Evolutionary conservation across 2,113 vertebrate genomes (phyloP).

Genomic region (Siniperca knerii): DNA sequence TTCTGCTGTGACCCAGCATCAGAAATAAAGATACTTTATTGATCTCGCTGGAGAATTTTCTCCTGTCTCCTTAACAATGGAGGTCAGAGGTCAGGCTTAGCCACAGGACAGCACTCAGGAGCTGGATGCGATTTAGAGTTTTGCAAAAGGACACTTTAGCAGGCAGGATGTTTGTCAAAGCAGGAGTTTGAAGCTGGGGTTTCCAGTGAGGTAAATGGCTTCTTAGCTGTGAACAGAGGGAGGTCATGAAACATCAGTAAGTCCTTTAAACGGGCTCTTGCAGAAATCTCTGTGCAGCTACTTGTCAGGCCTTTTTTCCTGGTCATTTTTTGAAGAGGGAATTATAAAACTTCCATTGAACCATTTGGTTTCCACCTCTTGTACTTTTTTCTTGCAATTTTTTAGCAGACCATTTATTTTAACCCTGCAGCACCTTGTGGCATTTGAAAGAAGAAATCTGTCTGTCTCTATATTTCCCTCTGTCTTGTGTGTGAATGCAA

Average conservation of each 20-base stretch:
- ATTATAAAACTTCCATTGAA: slow-evolving; percentile 30
- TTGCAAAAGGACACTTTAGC: slow-evolving; percentile 50
- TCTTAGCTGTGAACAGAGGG: slow-evolving; percentile 1
- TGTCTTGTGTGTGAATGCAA: slow-evolving; percentile 47
- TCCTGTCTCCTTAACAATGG: slow-evolving; percentile 49
- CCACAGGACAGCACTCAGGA: slow-evolving; percentile 19
- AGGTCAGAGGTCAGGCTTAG: slow-evolving; percentile 62
- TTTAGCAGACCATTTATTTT: slow-evolving; percentile 60
- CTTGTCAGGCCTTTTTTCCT: not conserved
- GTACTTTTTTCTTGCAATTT: slow-evolving; percentile 31
- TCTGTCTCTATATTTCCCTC: slow-evolving; percentile 32
- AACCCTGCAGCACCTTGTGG: slow-evolving; percentile 58
- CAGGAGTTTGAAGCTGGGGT: not conserved
- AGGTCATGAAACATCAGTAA: slow-evolving; percentile 35
- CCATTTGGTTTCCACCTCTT: slow-evolving; percentile 12
- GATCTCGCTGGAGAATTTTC: slow-evolving; percentile 54
- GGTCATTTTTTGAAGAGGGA: not conserved
- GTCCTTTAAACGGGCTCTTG: slow-evolving; percentile 10
- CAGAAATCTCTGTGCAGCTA: slow-evolving; percentile 16
- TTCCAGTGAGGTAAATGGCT: slow-evolving; percentile 9
- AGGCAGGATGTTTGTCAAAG: slow-evolving; percentile 28
- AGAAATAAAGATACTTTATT: slow-evolving; percentile 58
- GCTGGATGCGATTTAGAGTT: slow-evolving; percentile 18
- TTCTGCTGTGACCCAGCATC: slow-evolving; percentile 43
- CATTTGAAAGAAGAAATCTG: slow-evolving; percentile 56